Evolutionary conservation across 2,888 invertebrate genomes (phyloP), one percentile per base, ranked within the genome.

Genomic region (Patella caerulea): DNA sequence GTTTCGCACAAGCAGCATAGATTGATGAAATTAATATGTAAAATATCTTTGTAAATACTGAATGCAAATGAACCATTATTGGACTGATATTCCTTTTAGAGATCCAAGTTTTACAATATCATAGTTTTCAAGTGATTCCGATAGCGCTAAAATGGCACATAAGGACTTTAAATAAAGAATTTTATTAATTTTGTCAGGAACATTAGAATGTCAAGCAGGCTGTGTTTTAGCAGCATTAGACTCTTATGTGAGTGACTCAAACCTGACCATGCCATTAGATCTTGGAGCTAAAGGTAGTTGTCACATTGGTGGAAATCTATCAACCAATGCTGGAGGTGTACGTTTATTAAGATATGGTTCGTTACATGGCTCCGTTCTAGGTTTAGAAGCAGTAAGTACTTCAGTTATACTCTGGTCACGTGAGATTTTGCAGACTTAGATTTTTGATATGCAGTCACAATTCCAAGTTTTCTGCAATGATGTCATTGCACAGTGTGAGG

Each of bases 291-390:
- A 99, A 92, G 98, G 97, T 53, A 95, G 95, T 79, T 98, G 98
- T 89, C 96, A 98, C 76, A 96, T 99, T 84, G 98, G 98, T 24
- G 99, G 99, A 24, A 98, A 98, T 91, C 94, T 98, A 52, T 95
- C 98, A 59, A 99, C 99, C 17, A 98, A 98, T 92, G 99, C 99
- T 0, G 99, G 99, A 0, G 99, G 99, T 0, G 92, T 99, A 34
- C 93, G 99, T 79, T 93, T 99, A n/a, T 91, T 99, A 55, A 94
- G 98, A 65, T 99, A 99, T 91, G 99, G 99, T 12, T 98, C 97
- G 90, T 93, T 98, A 9, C 98, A 98, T 88, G 98, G 97, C 45
- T 96, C 95, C 79, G 94, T 98, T 4, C 92, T 98, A 77, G 99
- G 99, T 45, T 90, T 99, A 72, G 98, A 98, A 94, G 97, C 95